Base-by-base conservation (phyloP, 2,797 vertebrate genomes). In the Tokudaia tokunoshimensis region DNA sequence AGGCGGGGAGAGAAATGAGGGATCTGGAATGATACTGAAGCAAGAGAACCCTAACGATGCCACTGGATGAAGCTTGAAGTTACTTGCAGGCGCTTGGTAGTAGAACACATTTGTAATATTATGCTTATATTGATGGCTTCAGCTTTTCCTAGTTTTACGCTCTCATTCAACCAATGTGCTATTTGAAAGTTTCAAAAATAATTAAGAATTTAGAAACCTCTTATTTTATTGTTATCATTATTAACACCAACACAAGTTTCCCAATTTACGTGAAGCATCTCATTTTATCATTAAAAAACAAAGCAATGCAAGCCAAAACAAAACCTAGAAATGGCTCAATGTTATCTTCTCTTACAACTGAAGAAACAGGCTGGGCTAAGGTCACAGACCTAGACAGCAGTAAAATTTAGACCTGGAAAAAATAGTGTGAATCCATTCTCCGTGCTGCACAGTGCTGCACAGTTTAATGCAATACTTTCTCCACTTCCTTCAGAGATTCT, bases 1-100 rank as follows among this genome's bases (percentile, higher is more conserved):
- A 75, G 22, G 44, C 20, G 31, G 81, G 29, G 50, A 72, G 44
- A n/a, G 31, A 13, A 9, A 44, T 24, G 55, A 72, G 20, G 72
- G 31, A 11, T 55, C 57, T 85, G 31, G 72, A 17, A 17, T 1
- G 15, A 24, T 20, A 12, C 57, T 81, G 75, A 70, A 86, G 83
- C 3, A 72, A 72, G 37, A 52, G 76, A 34, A 57, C 91, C 47
- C 87, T 85, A 67, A 79, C 50, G 37, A 41, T 8, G 2, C 57
- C 65, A 47, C 74, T 96, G 93, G 70, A 44, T 90, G 9, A 91
- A 78, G 29, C 50, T 94, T 81, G 24, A 81, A 92, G 72, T 74
- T 93, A 78, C 44, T 89, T 86, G 75, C 47, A 90, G 67, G 20
- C 12, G 83, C 26, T 83, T 89, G 70, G 80, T 94, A 61, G n/a